Conservation (phyloP, 2,888 invertebrate species). For the Volucella inflata region DNA sequence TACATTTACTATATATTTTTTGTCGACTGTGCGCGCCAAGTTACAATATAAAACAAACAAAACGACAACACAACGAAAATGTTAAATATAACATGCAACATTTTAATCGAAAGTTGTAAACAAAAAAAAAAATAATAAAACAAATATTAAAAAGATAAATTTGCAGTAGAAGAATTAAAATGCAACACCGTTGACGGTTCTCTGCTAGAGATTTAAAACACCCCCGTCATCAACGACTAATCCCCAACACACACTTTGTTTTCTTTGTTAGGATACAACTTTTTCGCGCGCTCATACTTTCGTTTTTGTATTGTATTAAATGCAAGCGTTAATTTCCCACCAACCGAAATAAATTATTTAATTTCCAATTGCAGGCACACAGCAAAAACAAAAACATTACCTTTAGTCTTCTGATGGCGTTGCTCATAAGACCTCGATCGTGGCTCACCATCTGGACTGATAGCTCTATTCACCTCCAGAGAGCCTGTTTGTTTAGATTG, state of each 20-base stretch:
- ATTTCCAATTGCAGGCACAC: slow-evolving; percentile 66
- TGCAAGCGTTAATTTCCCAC: slow-evolving; percentile 66
- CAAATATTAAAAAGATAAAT: slow-evolving; percentile 30
- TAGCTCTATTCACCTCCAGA: slow-evolving; percentile 81
- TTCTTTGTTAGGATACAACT: slow-evolving; percentile 17
- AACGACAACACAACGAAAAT: slow-evolving; percentile 48
- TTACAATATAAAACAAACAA: slow-evolving; percentile 46
- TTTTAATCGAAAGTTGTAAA: neutral
- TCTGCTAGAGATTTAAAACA: slow-evolving; percentile 22
- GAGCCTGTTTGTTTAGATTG: slow-evolving; percentile 79
- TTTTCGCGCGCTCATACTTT: slow-evolving; percentile 1
- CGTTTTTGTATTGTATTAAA: slow-evolving; percentile 36
- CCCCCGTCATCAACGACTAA: slow-evolving; percentile 68
- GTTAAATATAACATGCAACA: slow-evolving; percentile 44
- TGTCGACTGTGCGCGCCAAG: neutral
- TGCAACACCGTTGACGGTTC: slow-evolving; percentile 38
- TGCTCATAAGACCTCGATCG: slow-evolving; percentile 89
- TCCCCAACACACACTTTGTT: slow-evolving; percentile 57
- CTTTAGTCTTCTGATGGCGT: slow-evolving; percentile 83
- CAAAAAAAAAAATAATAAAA: slow-evolving; percentile 34
- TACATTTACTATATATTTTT: neutral
- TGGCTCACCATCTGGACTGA: slow-evolving; percentile 86
- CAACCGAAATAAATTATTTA: slow-evolving; percentile 65
- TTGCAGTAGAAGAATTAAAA: slow-evolving; percentile 27
- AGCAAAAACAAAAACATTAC: slow-evolving; percentile 75